These are phyloP conservation scores for Polyommatus iphigenia DNA, from an alignment of 2,888 invertebrate species.

Conservation along the genomic window DNA sequence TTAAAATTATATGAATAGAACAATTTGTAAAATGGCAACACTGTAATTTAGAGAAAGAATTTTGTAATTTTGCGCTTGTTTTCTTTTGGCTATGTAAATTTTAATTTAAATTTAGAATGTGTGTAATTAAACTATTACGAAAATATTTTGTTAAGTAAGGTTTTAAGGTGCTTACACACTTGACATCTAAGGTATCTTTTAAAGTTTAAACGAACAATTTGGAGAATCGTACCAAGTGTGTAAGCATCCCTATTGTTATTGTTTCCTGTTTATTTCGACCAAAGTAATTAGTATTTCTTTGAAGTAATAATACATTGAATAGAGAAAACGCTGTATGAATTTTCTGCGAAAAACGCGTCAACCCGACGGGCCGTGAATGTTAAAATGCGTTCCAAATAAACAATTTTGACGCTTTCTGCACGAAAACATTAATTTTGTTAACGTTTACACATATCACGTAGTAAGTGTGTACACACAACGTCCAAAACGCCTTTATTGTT, in stretches of 20 bases:
- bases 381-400: constrained; percentile 17
- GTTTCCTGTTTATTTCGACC: neutral
- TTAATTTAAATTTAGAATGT: neutral
- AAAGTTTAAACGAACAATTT: no score
- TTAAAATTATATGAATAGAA: constrained; percentile 14
- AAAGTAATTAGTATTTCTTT: neutral
- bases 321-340: neutral
- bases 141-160: neutral
- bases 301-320: neutral
- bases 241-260: neutral
- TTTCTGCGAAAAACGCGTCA: constrained; percentile 13
- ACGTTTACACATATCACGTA: constrained; percentile 15
- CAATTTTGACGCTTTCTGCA: constrained; percentile 18
- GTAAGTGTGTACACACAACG: constrained; percentile 14
- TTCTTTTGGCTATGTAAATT: neutral
- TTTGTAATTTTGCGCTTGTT: neutral
- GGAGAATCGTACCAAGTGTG: neutral
- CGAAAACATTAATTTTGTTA: constrained; percentile 21
- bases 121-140: neutral
- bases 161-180: neutral
- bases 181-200: neutral
- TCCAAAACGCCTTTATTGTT: neutral
- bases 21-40: neutral
- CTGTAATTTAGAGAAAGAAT: constrained; percentile 10
- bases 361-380: constrained; percentile 19